Evolutionary conservation across 1,140 invertebrate species (phyloP), one percentile per base, ranked within the genome.

Genomic region (Zaprionus tsacasi): DNA sequence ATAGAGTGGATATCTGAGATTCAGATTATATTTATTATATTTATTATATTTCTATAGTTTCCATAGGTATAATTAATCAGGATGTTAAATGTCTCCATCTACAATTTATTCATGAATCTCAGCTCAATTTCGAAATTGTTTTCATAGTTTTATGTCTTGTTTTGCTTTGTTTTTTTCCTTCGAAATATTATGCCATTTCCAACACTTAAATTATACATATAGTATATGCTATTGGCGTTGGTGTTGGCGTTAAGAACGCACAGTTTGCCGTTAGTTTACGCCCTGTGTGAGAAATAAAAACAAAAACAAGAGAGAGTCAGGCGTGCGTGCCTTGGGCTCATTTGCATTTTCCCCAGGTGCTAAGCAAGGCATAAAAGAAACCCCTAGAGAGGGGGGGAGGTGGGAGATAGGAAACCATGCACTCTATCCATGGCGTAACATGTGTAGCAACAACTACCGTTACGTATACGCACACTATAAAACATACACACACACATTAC

Each of bases 311-410:
- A 68, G 6, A 59, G 65, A 79, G 66, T 57, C 33, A 10, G 77
- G 79, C 82, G 79, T 87, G 79, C 21, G 21, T 21, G 21, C 21
- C 1, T 61, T 52, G 13, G 76, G 50, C 81, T 81, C 76, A 89
- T 89, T 89, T 89, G 81, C 81, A 89, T 89, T 79, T 76, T 11
- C 58, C 69, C 69, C 60, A 64, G 72, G 48, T 43, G 38, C 10
- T 17, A 6, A 38, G 15, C 50, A 35, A 66, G 25, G 35, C 27
- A 55, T 12, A 38, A 17, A 27, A 35, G 35, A 33, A 59, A 40
- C 33, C 33, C 27, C 71, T 74, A 45, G 58, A 54, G 35, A 58
- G 40, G 27, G 27, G 6, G 27, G 27, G 27, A 4, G 27, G 1
- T 30, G 27, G 27, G 27, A 21, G 27, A 4, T 27, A 27, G 27